Percentiles rank a stretch among this genome's conserved stretches.
These are phyloP conservation scores for Ormyrus nitidulus DNA, from an alignment of 2,888 invertebrate species.

Conservation along the genomic window DNA sequence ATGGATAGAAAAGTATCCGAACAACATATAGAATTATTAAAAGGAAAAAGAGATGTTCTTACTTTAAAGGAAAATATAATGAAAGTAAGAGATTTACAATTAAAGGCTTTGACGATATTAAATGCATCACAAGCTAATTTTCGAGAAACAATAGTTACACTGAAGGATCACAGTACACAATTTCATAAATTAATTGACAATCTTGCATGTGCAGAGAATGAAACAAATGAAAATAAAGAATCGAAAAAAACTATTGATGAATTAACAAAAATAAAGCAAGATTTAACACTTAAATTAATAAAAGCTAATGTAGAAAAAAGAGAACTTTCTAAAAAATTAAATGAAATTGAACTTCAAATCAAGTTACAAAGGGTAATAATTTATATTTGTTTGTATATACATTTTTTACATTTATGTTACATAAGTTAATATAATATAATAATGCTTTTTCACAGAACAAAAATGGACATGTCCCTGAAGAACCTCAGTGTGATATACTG, in stretches of 20 bases:
- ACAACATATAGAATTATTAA: constrained; percentile 40
- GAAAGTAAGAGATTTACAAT: constrained; percentile 45
- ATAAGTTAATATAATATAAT: not conserved
- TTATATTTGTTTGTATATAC: not conserved
- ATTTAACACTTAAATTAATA: constrained; percentile 44
- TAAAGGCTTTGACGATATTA: constrained; percentile 57
- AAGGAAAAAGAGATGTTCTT: constrained; percentile 45
- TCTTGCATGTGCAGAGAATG: constrained; percentile 11
- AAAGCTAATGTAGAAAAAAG: constrained; percentile 34
- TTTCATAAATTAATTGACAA: constrained; percentile 33
- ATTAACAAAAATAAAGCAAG: constrained; percentile 43
- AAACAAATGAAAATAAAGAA: not conserved
- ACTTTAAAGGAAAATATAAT: constrained; percentile 50
- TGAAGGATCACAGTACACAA: constrained; percentile 54
- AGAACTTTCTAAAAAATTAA: constrained; percentile 23
- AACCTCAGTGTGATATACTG: not conserved
- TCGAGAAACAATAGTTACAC: constrained; percentile 35
- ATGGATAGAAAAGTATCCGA: constrained; percentile 44
- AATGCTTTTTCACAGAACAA: constrained; percentile 57
- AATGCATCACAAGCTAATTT: constrained; percentile 47
- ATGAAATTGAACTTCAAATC: constrained; percentile 46
- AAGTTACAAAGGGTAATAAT: constrained; percentile 43
- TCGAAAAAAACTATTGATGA: constrained; percentile 9
- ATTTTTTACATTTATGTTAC: constrained; percentile 21
- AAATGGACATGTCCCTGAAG: constrained; percentile 42